Evolutionary conservation across 2,797 vertebrate genomes (phyloP).

Genomic region (Alouatta caraya): DNA sequence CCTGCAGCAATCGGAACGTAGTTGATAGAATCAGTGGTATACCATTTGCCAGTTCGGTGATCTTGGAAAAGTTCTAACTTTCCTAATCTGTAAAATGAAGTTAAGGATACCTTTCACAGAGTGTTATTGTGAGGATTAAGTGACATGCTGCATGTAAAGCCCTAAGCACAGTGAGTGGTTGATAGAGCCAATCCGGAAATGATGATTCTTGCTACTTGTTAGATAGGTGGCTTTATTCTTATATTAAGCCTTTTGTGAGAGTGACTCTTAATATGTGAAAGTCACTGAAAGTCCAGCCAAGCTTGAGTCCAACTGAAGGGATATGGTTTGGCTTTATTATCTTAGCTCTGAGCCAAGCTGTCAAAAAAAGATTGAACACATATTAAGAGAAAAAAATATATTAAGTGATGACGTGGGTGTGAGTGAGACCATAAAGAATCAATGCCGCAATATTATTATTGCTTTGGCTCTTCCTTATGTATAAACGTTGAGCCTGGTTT

Average conservation of each 20-base stretch:
- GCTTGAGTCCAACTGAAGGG: slow-evolving; percentile 68
- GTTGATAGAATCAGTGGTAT: neutral
- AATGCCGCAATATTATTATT: slow-evolving; percentile 70
- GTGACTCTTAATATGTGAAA: slow-evolving; percentile 53
- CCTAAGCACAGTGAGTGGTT: neutral
- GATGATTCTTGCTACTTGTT: neutral
- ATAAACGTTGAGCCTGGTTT: slow-evolving; percentile 55
- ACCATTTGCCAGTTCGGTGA: neutral
- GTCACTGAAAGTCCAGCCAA: slow-evolving; percentile 68
- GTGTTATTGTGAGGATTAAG: neutral
- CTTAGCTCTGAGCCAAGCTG: slow-evolving; percentile 64
- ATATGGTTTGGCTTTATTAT: slow-evolving; percentile 69
- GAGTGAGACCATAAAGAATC: slow-evolving; percentile 70
- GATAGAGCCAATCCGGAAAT: neutral
- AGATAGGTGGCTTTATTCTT: slow-evolving; percentile 35
- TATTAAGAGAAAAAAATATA: slow-evolving; percentile 69
- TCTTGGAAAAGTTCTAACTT: neutral
- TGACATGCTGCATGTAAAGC: neutral
- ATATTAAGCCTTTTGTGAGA: slow-evolving; percentile 25
- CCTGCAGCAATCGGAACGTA: neutral
- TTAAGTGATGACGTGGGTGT: slow-evolving; percentile 73
- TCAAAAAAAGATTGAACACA: slow-evolving; percentile 70
- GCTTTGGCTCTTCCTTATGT: slow-evolving; percentile 74
- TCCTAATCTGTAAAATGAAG: neutral
- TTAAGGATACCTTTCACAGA: neutral